Evolutionary conservation across 2,113 vertebrate genomes (phyloP).

Genomic region (Anseranas semipalmata): DNA sequence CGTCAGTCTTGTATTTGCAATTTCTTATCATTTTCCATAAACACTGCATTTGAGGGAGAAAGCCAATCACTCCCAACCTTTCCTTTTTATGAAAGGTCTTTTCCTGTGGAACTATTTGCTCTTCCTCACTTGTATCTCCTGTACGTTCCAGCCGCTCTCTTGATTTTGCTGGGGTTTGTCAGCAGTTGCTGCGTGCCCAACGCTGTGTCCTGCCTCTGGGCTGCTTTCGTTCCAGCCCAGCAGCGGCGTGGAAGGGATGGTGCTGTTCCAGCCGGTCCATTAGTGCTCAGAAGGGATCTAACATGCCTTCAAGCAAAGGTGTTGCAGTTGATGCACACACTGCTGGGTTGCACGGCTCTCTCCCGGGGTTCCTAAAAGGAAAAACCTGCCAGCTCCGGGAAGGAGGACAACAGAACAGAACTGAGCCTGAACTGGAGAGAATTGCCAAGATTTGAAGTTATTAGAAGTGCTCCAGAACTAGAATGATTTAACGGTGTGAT

Average conservation of each 20-base stretch:
- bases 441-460: conserved; percentile 25
- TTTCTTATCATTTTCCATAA: background rate
- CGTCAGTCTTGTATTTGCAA: background rate
- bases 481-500: conserved; percentile 68
- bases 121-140: background rate
- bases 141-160: background rate
- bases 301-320: background rate
- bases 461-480: conserved; percentile 31
- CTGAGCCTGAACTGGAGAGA: conserved; percentile 17
- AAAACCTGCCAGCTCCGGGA: background rate
- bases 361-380: conserved; percentile 38
- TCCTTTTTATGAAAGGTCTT: background rate
- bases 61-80: background rate
- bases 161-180: background rate
- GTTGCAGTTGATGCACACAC: background rate
- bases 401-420: conserved; percentile 1
- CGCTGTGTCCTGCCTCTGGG: background rate
- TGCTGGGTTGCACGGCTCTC: background rate
- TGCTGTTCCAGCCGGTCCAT: background rate
- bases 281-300: background rate
- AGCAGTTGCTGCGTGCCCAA: fast-evolving
- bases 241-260: background rate
- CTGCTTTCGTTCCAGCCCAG: background rate
- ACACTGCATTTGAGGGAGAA: background rate
- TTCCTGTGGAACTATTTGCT: background rate